Conservation (phyloP, 2,797 vertebrate genomes). For the Hydrocynus forskahlii region DNA sequence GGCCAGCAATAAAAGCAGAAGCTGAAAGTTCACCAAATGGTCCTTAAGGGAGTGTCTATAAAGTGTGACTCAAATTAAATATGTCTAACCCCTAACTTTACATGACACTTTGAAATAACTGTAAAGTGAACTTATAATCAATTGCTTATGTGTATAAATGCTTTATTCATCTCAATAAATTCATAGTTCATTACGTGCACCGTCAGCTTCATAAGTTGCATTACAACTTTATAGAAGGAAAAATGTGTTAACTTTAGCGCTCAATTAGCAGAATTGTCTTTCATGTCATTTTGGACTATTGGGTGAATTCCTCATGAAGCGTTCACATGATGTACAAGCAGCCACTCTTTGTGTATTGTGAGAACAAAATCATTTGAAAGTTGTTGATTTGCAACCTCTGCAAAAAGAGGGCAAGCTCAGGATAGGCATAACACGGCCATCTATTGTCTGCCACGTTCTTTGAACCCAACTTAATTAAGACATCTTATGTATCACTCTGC, state of each 20-base stretch:
- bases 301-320: too few relatives aligned
- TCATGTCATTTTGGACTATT: too few relatives aligned
- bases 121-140: constrained; percentile 46
- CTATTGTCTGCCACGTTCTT: not conserved
- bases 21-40: constrained; percentile 20
- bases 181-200: not conserved
- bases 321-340: too few relatives aligned
- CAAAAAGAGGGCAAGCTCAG: constrained; percentile 12
- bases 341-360: too few relatives aligned
- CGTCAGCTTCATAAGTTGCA: too few relatives aligned
- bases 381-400: too few relatives aligned
- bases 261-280: too few relatives aligned
- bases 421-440: not conserved
- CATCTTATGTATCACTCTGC: not conserved
- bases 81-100: not conserved
- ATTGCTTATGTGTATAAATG: constrained; percentile 3
- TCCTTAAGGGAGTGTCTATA: constrained; percentile 21
- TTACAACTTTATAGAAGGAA: too few relatives aligned
- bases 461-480: not conserved
- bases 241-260: too few relatives aligned
- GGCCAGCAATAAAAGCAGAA: constrained; percentile 42
- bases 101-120: not conserved
- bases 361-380: too few relatives aligned
- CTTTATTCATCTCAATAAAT: constrained; percentile 10
- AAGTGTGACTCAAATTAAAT: constrained; percentile 22